phyloP scores from a whole-genome alignment of 1,140 invertebrate genomes.

The Drosophila gunungcola region DNA sequence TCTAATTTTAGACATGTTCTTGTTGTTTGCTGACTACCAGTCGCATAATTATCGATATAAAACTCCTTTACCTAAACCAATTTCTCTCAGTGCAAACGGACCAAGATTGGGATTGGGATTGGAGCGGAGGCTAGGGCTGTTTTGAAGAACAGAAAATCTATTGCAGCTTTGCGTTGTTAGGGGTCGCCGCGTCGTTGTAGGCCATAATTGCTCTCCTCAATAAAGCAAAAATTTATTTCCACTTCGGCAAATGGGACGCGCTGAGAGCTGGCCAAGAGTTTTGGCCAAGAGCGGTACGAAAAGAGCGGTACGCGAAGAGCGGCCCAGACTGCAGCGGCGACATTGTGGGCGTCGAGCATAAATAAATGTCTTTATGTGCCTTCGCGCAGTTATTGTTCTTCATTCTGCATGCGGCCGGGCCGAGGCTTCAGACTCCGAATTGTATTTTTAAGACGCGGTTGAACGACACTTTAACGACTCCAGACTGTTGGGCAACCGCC shows the following conservation, averaged over 20 bases:
- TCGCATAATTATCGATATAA: too few species aligned
- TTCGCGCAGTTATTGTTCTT: slow-evolving; percentile 71
- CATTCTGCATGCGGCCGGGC: slow-evolving; percentile 45
- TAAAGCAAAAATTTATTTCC: slow-evolving; percentile 71
- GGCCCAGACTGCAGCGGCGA: slow-evolving; percentile 33
- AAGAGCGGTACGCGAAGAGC: background rate
- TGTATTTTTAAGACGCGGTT: slow-evolving; percentile 65
- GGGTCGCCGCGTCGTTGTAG: slow-evolving; percentile 57
- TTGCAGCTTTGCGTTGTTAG: slow-evolving; percentile 47
- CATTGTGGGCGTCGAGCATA: slow-evolving; percentile 70
- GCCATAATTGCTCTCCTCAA: slow-evolving; percentile 75
- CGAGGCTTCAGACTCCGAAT: slow-evolving; percentile 50
- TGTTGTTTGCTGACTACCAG: too few species aligned
- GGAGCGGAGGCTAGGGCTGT: slow-evolving; percentile 29
- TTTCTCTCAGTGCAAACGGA: slow-evolving; percentile 17
- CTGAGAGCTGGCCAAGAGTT: slow-evolving; percentile 45
- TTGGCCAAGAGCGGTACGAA: slow-evolving; percentile 30
- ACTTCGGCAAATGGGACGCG: slow-evolving; percentile 38
- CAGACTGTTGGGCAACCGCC: slow-evolving; percentile 59
- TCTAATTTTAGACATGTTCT: too few species aligned
- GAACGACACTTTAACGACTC: slow-evolving; percentile 63
- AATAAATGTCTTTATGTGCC: slow-evolving; percentile 75
- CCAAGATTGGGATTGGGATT: slow-evolving; percentile 14
- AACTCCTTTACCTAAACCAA: background rate
- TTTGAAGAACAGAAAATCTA: slow-evolving; percentile 57